phyloP scores from a whole-genome alignment of 2,113 vertebrate genomes.

The Lophochroa leadbeateri region DNA sequence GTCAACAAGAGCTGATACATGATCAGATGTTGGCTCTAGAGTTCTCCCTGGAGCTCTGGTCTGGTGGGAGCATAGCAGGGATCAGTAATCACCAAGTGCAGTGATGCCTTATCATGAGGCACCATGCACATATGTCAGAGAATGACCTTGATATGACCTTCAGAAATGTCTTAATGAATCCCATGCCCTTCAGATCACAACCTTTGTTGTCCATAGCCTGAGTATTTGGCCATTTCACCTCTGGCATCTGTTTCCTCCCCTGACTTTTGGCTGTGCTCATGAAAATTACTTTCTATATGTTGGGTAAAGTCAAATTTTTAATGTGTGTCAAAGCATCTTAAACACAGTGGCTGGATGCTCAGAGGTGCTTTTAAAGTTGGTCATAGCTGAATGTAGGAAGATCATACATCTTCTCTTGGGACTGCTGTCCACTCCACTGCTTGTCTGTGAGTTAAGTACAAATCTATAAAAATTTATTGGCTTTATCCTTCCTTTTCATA shows the following conservation, averaged over 20 bases:
- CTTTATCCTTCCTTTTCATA: background rate
- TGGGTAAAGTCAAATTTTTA: background rate
- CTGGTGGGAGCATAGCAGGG: background rate
- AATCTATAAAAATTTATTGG: constrained; percentile 26
- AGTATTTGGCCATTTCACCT: background rate
- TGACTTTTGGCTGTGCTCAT: background rate
- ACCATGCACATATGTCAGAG: background rate
- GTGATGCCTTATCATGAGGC: background rate
- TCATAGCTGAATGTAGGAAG: background rate
- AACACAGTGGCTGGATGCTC: background rate
- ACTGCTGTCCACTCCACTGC: background rate
- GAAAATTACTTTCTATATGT: background rate
- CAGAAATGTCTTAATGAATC: background rate
- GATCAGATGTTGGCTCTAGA: background rate
- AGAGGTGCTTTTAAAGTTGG: background rate
- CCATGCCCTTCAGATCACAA: background rate
- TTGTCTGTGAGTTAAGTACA: background rate
- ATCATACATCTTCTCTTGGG: background rate
- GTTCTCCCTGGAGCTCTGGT: background rate
- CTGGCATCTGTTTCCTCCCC: background rate
- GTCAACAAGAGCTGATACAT: background rate
- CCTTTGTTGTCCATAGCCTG: background rate
- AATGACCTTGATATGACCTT: background rate
- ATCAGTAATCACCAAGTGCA: background rate
- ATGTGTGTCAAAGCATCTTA: background rate